A percentile compares a stretch with the other conserved stretches of the same genome.
These are phyloP conservation scores for Cirrhinus molitorella DNA, from an alignment of 2,797 vertebrate genomes.

Conservation along the genomic window DNA sequence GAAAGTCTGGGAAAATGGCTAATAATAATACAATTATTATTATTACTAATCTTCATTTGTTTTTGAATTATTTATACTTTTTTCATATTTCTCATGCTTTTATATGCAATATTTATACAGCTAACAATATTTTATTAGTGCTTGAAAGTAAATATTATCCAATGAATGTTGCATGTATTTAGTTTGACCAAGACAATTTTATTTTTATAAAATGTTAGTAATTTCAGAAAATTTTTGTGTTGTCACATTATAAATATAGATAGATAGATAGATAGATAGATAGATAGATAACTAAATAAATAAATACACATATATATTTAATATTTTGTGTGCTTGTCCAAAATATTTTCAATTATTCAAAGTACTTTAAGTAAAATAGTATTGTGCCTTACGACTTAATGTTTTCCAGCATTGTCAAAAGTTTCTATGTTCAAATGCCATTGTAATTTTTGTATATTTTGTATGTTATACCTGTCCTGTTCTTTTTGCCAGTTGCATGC, in stretches of 20 bases:
- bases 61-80: background rate
- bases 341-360: too few relatives aligned
- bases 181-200: background rate
- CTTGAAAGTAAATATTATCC: background rate
- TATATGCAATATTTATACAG: background rate
- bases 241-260: too few relatives aligned
- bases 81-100: background rate
- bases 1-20: background rate
- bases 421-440: background rate
- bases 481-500: conserved; percentile 60
- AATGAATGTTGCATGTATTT: background rate
- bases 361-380: background rate
- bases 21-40: background rate
- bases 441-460: conserved; percentile 43
- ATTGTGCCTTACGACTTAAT: background rate
- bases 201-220: too few relatives aligned
- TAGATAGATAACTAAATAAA: too few relatives aligned
- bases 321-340: too few relatives aligned
- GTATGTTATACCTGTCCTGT: conserved; percentile 63
- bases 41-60: background rate
- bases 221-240: too few relatives aligned
- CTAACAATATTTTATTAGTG: background rate
- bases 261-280: too few relatives aligned
- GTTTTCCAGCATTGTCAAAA: background rate
- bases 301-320: too few relatives aligned